Base-by-base conservation (phyloP, 2,113 vertebrate species). In the Pluvianellus socialis region DNA sequence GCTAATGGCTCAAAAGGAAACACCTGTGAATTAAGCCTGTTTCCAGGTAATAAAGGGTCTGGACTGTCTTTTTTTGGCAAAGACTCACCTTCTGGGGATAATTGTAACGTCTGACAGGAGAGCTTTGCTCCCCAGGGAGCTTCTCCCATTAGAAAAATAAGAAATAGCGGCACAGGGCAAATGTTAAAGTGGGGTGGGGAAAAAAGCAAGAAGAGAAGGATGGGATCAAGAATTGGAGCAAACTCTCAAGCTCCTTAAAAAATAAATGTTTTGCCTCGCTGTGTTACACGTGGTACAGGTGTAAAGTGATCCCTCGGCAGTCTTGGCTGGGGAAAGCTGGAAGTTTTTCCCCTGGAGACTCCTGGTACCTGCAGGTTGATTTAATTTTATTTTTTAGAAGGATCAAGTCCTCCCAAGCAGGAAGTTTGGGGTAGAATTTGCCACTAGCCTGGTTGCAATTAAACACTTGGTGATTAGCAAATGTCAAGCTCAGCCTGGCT, bases 21-120 rank as follows among this genome's bases (percentile, higher is more conserved):
- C 42, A 33, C 30, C 55, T 63, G 30, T 3, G 32, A 32, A 7
- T 2, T 3, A 28, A n/a, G 10, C 35, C 16, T 0, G 2, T 38
- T 38, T 12, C 42, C 9, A 62, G 26, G 24, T 27, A 10, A 33
- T 14, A 52, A 50, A 44, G 20, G 27, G 14, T 32, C 66, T 38
- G 12, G 66, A 21, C 16, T 23, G 10, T 16, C 7, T 38, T 22
- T 15, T 15, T 38, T 62, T 27, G 14, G 12, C 33, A 26, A 38
- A 42, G 58, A 7, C 12, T 20, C 28, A 24, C 40, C n/a, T 56
- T n/a, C 56, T 27, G 18, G 26, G 18, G 58, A 15, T 24, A 10
- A 32, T 50, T 85, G 44, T 16, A 45, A 84, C 32, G n/a, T 2
- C 47, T 53, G 21, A 19, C 40, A 83, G 35, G n/a, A 42, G 56